These are phyloP conservation scores for Dicyrtoma fusca DNA, from an alignment of 2,888 invertebrate genomes.

Conservation along the genomic window DNA sequence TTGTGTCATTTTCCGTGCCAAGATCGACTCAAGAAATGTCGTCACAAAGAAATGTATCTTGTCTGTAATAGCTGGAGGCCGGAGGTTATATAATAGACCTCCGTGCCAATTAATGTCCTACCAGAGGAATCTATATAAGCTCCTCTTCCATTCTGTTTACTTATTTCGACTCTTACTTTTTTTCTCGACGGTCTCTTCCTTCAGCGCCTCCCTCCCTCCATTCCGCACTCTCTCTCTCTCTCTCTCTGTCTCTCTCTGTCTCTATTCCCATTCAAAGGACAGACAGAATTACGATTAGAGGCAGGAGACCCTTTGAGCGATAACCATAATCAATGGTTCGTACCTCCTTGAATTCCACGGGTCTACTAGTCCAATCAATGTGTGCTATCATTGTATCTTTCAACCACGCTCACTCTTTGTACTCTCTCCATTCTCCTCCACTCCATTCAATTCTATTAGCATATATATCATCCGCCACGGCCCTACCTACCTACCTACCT, in stretches of 20 bases:
- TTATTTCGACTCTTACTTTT: no score
- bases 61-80: constrained; percentile 10
- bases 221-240: background rate
- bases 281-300: background rate
- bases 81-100: constrained; percentile 15
- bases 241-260: background rate
- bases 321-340: no score
- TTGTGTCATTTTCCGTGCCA: constrained; percentile 22
- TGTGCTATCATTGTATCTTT: background rate
- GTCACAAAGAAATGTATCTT: constrained; percentile 11
- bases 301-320: background rate
- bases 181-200: background rate
- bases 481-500: no score
- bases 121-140: background rate
- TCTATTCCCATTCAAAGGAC: background rate
- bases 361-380: no score
- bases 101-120: constrained; percentile 26
- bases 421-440: background rate
- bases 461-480: no score
- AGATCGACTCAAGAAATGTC: constrained; percentile 25
- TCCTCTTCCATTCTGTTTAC: no score
- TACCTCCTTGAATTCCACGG: no score
- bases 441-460: background rate
- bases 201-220: background rate
- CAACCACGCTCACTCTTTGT: background rate